These are phyloP conservation scores for Toxostoma redivivum DNA, from an alignment of 2,113 vertebrate genomes.

Conservation along the genomic window DNA sequence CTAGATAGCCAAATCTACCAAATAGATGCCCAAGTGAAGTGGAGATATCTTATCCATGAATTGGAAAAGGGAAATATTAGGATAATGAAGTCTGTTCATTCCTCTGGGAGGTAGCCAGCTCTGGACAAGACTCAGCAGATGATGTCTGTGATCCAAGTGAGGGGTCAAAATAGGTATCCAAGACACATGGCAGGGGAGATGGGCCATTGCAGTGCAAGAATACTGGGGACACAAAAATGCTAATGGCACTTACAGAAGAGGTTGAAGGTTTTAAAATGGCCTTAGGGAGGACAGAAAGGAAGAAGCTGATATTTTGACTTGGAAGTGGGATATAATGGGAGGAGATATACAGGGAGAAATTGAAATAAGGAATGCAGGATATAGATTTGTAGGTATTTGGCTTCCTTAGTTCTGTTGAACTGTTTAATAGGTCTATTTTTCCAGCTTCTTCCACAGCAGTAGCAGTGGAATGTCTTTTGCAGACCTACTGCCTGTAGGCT, in stretches of 20 bases:
- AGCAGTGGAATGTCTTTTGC: neutral
- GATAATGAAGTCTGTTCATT: neutral
- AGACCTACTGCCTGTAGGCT: neutral
- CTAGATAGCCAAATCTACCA: neutral
- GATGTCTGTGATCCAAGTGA: neutral
- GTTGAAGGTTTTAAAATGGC: neutral
- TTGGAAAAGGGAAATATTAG: neutral
- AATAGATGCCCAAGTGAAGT: neutral
- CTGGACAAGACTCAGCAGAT: neutral
- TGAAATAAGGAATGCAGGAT: neutral
- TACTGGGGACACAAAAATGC: neutral
- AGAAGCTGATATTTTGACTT: neutral
- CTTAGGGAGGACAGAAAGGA: neutral
- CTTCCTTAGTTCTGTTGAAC: neutral
- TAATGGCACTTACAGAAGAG: neutral
- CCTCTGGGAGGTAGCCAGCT: neutral
- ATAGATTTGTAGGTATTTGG: neutral
- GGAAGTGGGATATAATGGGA: neutral
- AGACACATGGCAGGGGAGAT: neutral
- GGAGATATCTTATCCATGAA: neutral
- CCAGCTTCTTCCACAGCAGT: neutral
- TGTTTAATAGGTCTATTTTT: neutral
- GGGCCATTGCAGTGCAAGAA: neutral
- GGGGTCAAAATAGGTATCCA: neutral
- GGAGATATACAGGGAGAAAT: neutral